phyloP scores from a whole-genome alignment of 2,888 invertebrate species.

The Sarcophaga carnaria region DNA sequence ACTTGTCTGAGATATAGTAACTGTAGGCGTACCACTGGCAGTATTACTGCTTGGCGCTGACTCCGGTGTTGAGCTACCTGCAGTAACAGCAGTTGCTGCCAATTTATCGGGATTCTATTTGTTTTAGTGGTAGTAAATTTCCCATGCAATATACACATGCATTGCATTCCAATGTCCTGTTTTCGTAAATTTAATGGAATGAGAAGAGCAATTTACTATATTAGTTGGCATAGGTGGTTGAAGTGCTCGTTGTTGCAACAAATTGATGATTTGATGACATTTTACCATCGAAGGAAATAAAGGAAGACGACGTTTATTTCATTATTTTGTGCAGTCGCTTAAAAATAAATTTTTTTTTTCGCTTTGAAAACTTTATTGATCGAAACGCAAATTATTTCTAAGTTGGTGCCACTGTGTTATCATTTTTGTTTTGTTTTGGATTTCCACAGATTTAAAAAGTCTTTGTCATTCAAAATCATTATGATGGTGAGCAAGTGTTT shows the following conservation, averaged over 20 bases:
- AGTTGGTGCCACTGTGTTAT: too few species aligned
- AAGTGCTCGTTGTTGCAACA: constrained; percentile 59
- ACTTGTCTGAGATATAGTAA: constrained; percentile 69
- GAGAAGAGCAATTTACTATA: constrained; percentile 74
- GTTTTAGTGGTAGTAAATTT: constrained; percentile 95
- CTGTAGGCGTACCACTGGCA: constrained; percentile 65
- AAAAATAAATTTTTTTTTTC: too few species aligned
- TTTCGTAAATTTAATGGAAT: constrained; percentile 83
- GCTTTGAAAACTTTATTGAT: too few species aligned
- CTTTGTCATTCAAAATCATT: too few species aligned
- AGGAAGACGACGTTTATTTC: too few species aligned
- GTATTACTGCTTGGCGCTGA: constrained; percentile 54
- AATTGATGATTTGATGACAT: too few species aligned
- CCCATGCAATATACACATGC: constrained; percentile 99
- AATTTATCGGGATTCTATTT: constrained; percentile 85
- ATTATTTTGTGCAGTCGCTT: too few species aligned
- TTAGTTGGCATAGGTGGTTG: constrained; percentile 72
- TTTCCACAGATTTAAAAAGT: too few species aligned
- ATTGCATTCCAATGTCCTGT: constrained; percentile 99
- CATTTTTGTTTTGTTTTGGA: too few species aligned
- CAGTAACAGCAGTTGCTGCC: constrained; percentile 80
- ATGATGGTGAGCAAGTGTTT: too few species aligned
- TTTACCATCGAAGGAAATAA: too few species aligned
- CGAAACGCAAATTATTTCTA: too few species aligned
- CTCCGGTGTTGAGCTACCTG: constrained; percentile 52